These are phyloP conservation scores for Lepilemur septentrionalis DNA, from an alignment of 2,797 vertebrate genomes.

Conservation along the genomic window DNA sequence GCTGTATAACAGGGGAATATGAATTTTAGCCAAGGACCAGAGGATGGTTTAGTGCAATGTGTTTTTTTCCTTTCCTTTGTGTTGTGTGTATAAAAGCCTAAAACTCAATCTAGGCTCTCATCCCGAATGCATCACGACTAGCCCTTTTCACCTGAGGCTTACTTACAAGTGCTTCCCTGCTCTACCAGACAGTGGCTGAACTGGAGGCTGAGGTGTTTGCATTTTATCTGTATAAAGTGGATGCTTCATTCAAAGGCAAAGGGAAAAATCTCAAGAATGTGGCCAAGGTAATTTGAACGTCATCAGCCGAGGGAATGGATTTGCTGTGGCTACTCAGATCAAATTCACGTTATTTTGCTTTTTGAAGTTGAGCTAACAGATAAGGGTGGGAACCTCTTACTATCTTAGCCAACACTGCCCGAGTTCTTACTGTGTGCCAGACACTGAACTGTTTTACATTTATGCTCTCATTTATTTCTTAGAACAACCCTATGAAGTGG, in stretches of 20 bases:
- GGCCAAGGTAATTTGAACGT: neutral
- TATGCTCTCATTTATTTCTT: neutral
- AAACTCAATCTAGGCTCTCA: neutral
- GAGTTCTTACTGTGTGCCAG: neutral
- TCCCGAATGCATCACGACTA: neutral
- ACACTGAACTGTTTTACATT: too few species aligned
- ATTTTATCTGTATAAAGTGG: neutral
- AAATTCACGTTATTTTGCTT: neutral
- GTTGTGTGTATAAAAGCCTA: neutral
- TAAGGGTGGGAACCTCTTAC: neutral
- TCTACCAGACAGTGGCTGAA: neutral
- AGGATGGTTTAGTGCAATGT: neutral
- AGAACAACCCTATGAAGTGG: neutral
- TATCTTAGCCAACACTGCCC: neutral
- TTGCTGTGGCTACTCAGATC: neutral
- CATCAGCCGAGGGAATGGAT: neutral
- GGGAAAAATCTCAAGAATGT: slow-evolving; percentile 7
- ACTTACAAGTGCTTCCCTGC: neutral
- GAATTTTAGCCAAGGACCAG: neutral
- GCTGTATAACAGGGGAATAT: too few species aligned
- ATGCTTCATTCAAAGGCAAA: neutral
- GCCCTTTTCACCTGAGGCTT: neutral
- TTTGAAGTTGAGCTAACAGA: neutral
- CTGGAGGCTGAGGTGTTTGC: neutral
- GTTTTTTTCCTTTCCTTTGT: neutral